Evolutionary conservation across 2,113 vertebrate species (phyloP).

Genomic region (Cyphomyrus plagiostoma): DNA sequence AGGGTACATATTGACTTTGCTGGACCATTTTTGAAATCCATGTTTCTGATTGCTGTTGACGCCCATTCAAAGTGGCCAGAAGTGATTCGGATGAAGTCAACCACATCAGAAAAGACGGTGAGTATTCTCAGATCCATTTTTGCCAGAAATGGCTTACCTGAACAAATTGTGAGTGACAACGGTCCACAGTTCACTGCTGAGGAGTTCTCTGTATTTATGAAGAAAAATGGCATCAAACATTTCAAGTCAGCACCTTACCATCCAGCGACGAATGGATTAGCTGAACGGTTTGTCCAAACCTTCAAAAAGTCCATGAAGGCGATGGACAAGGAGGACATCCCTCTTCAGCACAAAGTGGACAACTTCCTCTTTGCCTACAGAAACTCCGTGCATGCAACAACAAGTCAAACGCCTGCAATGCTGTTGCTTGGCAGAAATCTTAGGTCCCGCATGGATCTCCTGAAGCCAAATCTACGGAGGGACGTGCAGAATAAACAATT

Average conservation of each 20-base stretch:
- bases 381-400: neutral
- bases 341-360: neutral
- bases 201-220: neutral
- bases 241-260: neutral
- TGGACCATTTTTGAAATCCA: conserved; percentile 22
- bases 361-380: neutral
- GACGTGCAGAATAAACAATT: neutral
- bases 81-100: conserved; percentile 17
- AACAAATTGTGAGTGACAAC: neutral
- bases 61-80: conserved; percentile 26
- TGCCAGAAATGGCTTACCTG: neutral
- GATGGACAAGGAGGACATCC: neutral
- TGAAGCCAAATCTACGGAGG: neutral
- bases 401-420: neutral
- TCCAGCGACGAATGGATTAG: neutral
- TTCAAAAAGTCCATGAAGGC: neutral
- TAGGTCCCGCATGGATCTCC: neutral
- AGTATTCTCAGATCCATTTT: neutral
- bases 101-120: neutral
- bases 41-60: conserved; percentile 26
- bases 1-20: conserved; percentile 20
- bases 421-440: neutral
- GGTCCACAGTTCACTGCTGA: neutral
- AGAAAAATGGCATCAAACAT: neutral
- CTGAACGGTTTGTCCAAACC: neutral